Evolutionary conservation across 2,888 invertebrate genomes (phyloP).

Genomic region (Drosophila recens): DNA sequence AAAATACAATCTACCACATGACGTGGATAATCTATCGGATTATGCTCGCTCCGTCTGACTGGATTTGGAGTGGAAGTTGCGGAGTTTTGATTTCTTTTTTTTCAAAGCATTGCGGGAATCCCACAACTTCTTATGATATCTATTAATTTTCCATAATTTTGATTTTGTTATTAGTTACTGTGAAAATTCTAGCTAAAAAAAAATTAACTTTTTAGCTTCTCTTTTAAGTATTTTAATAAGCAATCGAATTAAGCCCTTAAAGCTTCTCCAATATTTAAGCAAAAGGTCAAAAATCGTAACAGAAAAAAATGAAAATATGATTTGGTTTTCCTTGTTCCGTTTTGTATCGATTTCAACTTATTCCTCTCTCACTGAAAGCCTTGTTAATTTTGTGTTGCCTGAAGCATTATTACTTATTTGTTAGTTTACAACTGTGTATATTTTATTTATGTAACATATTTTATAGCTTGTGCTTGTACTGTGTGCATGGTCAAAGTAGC

Average conservation of each 20-base stretch:
- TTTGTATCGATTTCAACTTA: constrained; percentile 27
- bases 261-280: no score
- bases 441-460: constrained; percentile 46
- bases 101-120: background rate
- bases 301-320: background rate
- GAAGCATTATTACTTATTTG: constrained; percentile 64
- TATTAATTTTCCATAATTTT: no score
- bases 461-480: constrained; percentile 27
- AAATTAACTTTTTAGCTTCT: no score
- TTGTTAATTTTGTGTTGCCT: constrained; percentile 42
- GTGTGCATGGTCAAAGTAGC: constrained; percentile 7
- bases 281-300: no score
- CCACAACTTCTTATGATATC: background rate
- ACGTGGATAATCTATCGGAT: constrained; percentile 7
- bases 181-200: no score
- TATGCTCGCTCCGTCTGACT: background rate
- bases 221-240: no score
- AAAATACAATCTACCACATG: constrained; percentile 6
- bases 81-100: background rate
- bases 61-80: background rate
- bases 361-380: constrained; percentile 5
- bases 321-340: background rate
- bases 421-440: constrained; percentile 59
- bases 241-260: no score
- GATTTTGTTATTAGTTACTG: no score